Base-by-base conservation (phyloP, 2,888 invertebrate genomes). In the Dasypolia templi region DNA sequence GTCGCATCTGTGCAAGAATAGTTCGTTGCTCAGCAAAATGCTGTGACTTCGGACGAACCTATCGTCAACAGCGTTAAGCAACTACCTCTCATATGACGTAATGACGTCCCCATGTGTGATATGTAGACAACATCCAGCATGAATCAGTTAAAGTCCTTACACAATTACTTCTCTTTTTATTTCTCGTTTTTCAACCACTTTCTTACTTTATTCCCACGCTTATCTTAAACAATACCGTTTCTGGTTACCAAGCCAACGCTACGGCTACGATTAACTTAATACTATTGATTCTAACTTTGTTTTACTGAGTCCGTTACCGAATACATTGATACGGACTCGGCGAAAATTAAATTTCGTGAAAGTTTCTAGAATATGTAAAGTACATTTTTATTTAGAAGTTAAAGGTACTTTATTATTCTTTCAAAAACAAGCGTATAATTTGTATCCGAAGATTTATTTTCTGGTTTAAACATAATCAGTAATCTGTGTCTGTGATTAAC, bases 291-390 rank as follows among this genome's bases (percentile, higher is more conserved):
- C 82, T 55, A 66, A 69, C 51, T 81, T n/a, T 77, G 12, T 82
- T 66, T 71, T 67, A 83, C 75, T 66, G 66, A 63, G 49, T 69
- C 58, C 22, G 49, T 78, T 77, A 61, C 56, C 39, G 63, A 61
- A 67, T 68, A 71, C 71, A 84, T 82, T 72, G 66, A 77, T 69
- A 72, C 51, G n/a, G 59, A 77, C 56, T 77, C 64, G 74, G 72
- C 70, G 75, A 70, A 68, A 65, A 70, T 81, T 84, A 74, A 75
- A 78, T 82, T 78, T 59, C 19, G 32, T 53, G 49, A 81, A 75
- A 82, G 66, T 84, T 69, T 59, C 46, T 29, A 32, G 26, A 17
- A 53, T 53, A 79, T 62, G 71, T 44, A 22, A 22, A 70, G 35
- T 29, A 69, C 29, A 63, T 35, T 55, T 64, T 76, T 69, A 75